These are phyloP conservation scores for Pseudochromis fuscus DNA, from an alignment of 2,797 vertebrate species.

Conservation along the genomic window DNA sequence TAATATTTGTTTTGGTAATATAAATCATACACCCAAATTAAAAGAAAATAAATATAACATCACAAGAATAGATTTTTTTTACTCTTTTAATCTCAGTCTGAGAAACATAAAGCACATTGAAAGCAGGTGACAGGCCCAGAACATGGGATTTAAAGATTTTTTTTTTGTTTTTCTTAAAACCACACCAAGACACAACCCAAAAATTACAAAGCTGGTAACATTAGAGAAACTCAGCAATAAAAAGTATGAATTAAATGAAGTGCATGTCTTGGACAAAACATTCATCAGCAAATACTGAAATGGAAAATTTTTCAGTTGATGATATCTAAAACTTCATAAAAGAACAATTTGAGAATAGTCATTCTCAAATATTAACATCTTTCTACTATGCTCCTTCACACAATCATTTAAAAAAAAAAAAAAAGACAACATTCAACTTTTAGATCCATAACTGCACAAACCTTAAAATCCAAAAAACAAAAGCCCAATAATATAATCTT, in stretches of 20 bases:
- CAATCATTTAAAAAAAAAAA: background rate
- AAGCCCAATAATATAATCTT: background rate
- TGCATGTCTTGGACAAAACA: conserved; percentile 27
- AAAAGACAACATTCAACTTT: background rate
- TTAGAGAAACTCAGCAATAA: conserved; percentile 6
- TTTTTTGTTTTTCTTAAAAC: background rate
- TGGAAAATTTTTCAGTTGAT: background rate
- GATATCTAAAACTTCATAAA: background rate
- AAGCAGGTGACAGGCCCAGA: conserved; percentile 28
- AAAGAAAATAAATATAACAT: background rate
- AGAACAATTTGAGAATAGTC: background rate
- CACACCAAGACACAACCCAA: conserved; percentile 22
- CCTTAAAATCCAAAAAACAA: background rate
- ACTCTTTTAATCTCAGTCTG: conserved; percentile 39
- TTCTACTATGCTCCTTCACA: conserved; percentile 2
- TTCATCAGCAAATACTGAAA: conserved; percentile 11
- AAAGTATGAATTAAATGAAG: conserved; percentile 7
- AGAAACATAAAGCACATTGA: conserved; percentile 28
- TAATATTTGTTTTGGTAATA: too few species aligned
- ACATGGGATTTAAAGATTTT: background rate
- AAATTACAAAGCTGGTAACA: conserved; percentile 9
- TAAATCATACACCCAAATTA: background rate
- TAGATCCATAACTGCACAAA: background rate
- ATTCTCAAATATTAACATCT: background rate
- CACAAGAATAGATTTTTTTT: background rate